Conservation (phyloP, 23 tunicate species). For the Corella eumyota region DNA sequence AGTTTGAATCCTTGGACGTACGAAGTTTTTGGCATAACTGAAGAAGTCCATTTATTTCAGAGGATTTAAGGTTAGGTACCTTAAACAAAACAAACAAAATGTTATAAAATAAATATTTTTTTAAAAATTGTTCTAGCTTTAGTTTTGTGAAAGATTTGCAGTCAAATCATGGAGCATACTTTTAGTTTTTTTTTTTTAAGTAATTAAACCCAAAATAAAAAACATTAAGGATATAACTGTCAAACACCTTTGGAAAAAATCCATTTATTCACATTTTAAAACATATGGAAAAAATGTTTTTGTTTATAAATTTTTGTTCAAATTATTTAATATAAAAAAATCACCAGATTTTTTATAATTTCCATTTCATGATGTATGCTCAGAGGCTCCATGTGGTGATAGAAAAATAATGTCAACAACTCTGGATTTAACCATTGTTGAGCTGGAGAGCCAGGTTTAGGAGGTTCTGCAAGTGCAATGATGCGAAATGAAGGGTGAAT, state of each 20-base stretch:
- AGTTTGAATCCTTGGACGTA: conserved; percentile 50
- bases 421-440: conserved; percentile 92
- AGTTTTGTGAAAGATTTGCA: no score
- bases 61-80: conserved; percentile 46
- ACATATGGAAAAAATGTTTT: no score
- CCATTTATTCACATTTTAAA: no score
- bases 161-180: no score
- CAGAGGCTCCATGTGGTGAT: conserved; percentile 93
- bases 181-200: no score
- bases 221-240: no score
- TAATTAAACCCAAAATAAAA: no score
- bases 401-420: conserved; percentile 66
- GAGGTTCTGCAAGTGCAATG: conserved; percentile 90
- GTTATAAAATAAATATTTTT: no score
- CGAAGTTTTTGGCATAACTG: conserved; percentile 50
- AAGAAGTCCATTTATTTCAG: conserved; percentile 41
- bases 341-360: conserved; percentile 62
- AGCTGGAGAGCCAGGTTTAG: conserved; percentile 59
- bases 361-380: conserved; percentile 70
- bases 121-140: no score
- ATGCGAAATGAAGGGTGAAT: conserved; percentile 92
- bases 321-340: neutral
- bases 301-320: no score
- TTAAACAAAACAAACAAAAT: conserved; percentile 5
- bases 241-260: no score